These are phyloP conservation scores for Tinea semifulvella DNA, from an alignment of 2,888 invertebrate genomes.

Conservation along the genomic window DNA sequence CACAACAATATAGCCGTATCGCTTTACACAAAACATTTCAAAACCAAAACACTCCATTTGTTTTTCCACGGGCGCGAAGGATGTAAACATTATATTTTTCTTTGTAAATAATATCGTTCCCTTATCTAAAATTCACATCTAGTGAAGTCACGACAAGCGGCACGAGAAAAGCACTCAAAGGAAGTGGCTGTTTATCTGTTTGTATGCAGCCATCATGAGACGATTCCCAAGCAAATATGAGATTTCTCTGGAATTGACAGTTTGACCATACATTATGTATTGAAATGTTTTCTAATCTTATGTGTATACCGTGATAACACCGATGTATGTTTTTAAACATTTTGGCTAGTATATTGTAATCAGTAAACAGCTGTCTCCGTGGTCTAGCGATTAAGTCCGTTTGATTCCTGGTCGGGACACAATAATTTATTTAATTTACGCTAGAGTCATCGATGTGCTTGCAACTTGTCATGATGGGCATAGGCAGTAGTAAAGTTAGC, in stretches of 20 bases:
- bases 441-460: too few species aligned
- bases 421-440: too few species aligned
- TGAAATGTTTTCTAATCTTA: constrained; percentile 7
- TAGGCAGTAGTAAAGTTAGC: too few species aligned
- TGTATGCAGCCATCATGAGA: constrained; percentile 30
- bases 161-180: constrained; percentile 37
- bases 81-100: constrained; percentile 10
- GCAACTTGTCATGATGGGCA: too few species aligned
- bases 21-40: constrained; percentile 6
- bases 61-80: background rate
- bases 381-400: too few species aligned
- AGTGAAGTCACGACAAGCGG: constrained; percentile 50
- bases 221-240: constrained; percentile 26
- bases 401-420: too few species aligned
- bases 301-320: constrained; percentile 1
- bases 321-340: background rate
- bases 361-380: too few species aligned
- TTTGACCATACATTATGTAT: background rate
- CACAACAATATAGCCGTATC: constrained; percentile 8
- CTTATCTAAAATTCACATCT: constrained; percentile 48
- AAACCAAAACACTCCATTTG: constrained; percentile 6
- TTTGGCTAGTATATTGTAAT: too few species aligned
- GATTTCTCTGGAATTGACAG: constrained; percentile 22
- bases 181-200: constrained; percentile 37
- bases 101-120: constrained; percentile 41